These are phyloP conservation scores for Turdus rufiventris DNA, from an alignment of 2,113 vertebrate genomes.

Conservation along the genomic window DNA sequence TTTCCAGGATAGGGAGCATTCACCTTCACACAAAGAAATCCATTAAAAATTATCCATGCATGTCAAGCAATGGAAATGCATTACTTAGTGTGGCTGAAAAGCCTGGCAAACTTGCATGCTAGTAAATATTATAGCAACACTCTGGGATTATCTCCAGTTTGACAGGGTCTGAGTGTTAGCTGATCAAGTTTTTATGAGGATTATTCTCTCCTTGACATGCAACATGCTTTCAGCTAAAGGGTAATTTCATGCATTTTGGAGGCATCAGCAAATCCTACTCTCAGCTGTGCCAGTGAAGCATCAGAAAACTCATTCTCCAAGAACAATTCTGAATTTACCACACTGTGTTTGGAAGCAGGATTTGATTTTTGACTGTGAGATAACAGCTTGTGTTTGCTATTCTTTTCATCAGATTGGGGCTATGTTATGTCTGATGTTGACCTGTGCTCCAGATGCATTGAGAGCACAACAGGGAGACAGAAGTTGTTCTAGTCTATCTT, in stretches of 20 bases:
- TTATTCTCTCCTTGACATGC: neutral
- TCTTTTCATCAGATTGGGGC: neutral
- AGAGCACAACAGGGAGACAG: neutral
- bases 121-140: neutral
- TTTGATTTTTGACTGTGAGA: neutral
- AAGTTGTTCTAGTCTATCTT: neutral
- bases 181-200: neutral
- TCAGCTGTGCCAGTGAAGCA: neutral
- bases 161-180: neutral
- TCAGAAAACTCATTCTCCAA: neutral
- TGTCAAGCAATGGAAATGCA: neutral
- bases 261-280: neutral
- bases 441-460: neutral
- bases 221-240: neutral
- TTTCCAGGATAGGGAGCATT: slow-evolving; percentile 28
- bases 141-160: neutral
- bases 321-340: neutral
- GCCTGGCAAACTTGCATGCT: neutral
- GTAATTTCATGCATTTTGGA: neutral
- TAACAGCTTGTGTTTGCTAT: neutral
- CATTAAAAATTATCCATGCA: neutral
- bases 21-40: slow-evolving; percentile 52
- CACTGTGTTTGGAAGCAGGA: neutral
- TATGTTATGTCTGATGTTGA: neutral
- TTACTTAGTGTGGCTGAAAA: neutral